Base-by-base conservation (phyloP, 2,113 vertebrate genomes). In the Dinomys branickii region DNA sequence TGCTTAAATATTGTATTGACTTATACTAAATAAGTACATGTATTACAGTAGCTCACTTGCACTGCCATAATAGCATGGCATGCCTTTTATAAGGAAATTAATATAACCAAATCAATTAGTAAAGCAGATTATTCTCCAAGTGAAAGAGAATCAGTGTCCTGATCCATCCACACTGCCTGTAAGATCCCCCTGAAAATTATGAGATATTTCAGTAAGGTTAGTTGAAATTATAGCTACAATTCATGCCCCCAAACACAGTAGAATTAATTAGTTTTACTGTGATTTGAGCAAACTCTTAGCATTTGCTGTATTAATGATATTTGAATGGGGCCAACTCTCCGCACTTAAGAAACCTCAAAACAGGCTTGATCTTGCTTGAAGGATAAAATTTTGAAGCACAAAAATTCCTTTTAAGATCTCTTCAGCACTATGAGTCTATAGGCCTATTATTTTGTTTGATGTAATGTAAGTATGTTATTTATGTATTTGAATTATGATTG, bases 111-210 rank as follows among this genome's bases (percentile, higher is more conserved):
- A 85, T 71, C 19, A 33, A 69, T 86, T 14, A 78, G 13, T 73
- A 69, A 94, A 91, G 3, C 13, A 95, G 28, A 47, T 93, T 6
- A 58, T 97, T 59, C 33, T 95, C 85, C 9, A 91, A 59, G 30
- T 85, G 69, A 61, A 56, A 80, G 19, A 67, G 7, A 82, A 0
- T 1, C 6, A 88, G 24, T 84, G 33, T 54, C 22, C 16, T 84
- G 1, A 85, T 88, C 35, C 9, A 77, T 75, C 11, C 12, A 88
- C 24, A 69, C 52, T 82, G 30, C 9, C 9, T 85, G 24, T 13
- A 13, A 38, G 24, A 38, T n/a, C 4, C 30, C 4, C 35, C 24
- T 94, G 17, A 90, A 88, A 52, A 73, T 75, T 56, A 47, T 47
- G 3, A 3, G 9, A 63, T 65, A 58, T 41, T 50, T 85, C 63